Evolutionary conservation across 2,797 vertebrate species (phyloP).

Genomic region (Pelobates cultripes): DNA sequence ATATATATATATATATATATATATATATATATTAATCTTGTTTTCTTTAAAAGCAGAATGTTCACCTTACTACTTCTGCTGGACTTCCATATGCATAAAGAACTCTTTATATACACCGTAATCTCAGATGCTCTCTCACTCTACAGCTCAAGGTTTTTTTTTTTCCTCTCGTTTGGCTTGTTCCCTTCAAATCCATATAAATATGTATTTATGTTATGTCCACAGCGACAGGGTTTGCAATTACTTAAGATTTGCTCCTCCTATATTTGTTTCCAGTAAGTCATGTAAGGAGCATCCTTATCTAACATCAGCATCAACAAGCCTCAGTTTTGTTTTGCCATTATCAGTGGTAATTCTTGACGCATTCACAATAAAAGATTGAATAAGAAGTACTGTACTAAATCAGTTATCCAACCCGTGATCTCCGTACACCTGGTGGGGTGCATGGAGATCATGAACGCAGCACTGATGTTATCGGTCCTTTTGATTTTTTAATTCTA

Average conservation of each 20-base stretch:
- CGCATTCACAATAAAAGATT: neutral
- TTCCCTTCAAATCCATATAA: neutral
- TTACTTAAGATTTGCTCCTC: neutral
- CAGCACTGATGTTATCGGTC: slow-evolving; percentile 11
- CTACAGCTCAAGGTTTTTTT: neutral
- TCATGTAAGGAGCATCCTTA: neutral
- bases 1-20: no score
- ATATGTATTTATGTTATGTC: neutral
- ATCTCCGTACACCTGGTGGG: slow-evolving; percentile 4
- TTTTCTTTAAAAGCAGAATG: no score
- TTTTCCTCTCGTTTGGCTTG: neutral
- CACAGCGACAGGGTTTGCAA: neutral
- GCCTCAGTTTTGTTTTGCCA: neutral
- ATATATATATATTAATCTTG: no score
- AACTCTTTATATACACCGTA: neutral
- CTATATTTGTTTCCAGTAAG: neutral
- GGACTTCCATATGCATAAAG: neutral
- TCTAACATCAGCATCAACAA: neutral
- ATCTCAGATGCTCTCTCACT: neutral
- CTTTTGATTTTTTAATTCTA: slow-evolving; percentile 9
- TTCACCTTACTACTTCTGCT: neutral
- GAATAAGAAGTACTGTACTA: neutral
- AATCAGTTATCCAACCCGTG: neutral
- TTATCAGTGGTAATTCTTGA: neutral
- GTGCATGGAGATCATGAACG: neutral